phyloP scores from a whole-genome alignment of 2,797 vertebrate species.

The Margarornis squamiger region DNA sequence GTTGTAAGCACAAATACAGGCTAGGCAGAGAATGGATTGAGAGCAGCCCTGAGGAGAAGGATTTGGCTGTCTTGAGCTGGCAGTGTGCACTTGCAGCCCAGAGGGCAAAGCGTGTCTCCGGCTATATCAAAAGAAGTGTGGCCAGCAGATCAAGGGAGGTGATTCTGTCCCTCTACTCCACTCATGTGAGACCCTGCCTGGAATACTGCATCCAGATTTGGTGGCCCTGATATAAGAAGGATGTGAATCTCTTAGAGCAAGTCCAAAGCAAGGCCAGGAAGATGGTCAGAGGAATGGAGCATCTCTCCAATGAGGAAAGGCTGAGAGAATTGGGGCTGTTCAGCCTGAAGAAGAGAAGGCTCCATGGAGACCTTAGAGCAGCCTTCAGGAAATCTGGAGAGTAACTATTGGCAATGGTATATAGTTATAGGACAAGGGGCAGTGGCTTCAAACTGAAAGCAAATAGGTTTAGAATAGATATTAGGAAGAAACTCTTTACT shows the following conservation, averaged over 20 bases:
- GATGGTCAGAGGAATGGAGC: background rate
- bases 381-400: background rate
- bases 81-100: background rate
- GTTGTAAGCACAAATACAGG: background rate
- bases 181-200: background rate
- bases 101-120: background rate
- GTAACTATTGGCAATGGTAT: background rate
- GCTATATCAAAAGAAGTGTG: background rate
- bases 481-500: background rate
- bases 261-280: background rate
- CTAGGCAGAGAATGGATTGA: background rate
- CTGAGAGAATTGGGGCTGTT: background rate
- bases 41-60: background rate
- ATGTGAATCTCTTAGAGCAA: background rate
- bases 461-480: background rate
- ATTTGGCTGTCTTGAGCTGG: background rate
- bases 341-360: background rate
- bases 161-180: background rate
- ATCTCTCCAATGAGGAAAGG: background rate
- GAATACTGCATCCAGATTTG: background rate
- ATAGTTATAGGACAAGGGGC: background rate
- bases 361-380: accelerated
- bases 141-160: background rate
- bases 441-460: background rate
- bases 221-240: accelerated